Evolutionary conservation across 35 echinoderm and acorn worm species (phyloP), one percentile per base, ranked within the genome.

Genomic region (Apostichopus parvimensis): DNA sequence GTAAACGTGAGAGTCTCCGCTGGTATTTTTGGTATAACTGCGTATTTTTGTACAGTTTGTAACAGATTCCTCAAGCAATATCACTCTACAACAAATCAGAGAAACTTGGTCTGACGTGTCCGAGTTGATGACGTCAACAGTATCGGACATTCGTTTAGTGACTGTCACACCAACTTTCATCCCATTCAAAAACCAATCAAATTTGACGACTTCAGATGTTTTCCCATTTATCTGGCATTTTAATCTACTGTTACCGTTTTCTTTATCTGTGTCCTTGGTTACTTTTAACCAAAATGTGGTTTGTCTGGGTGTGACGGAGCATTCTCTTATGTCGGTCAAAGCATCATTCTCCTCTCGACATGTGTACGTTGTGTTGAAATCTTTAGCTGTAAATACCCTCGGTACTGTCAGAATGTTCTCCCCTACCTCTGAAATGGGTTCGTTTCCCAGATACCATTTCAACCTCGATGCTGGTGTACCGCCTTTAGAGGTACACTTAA

Each of bases 171-270:
- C 85, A 18, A 90, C 88, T n/a, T 56, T 73, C 23, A 90, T 90
- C 54, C 73, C 88, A 68, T 90, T 90, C 8, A 90, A 57, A 78
- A 90, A 90, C 88, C 88, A 90, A 21, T 78, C 68, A 90, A 54
- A 90, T 77, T 45, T 45, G 5, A 56, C 17, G 4, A 70, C 12
- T 22, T 87, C 20, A 9, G 57, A 21, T 10, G 8, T 68, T 68
- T 23, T 87, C 0, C 85, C 85, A 58, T 71, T 14, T 23, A 87
- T 24, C 57, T 59, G 54, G 22, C 85, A 87, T 59, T 56, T 87
- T 25, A 87, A 12, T 57, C 57, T 87, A 64, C 22, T 20, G 54
- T 87, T 87, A 8, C 85, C 85, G 23, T 52, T 22, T 22, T 68
- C 20, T 21, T n/a, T n/a, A 6, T 59, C 85, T 24, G n/a, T 52